These are phyloP conservation scores for Xestobium rufovillosum DNA, from an alignment of 2,888 invertebrate genomes.

Conservation along the genomic window DNA sequence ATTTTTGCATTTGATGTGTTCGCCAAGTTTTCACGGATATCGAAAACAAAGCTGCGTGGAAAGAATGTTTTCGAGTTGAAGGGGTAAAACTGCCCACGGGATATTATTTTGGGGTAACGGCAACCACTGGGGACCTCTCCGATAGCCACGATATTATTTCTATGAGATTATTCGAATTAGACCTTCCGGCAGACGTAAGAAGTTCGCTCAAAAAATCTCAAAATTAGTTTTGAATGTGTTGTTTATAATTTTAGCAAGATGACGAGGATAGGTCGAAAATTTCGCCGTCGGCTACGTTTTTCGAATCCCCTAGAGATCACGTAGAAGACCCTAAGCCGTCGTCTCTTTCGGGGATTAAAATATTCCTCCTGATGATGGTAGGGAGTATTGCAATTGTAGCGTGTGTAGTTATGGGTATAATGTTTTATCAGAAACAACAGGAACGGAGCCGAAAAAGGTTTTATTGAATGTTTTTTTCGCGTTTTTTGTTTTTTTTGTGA, in stretches of 20 bases:
- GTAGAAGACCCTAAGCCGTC: slow-evolving; percentile 80
- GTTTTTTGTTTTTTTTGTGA: neutral
- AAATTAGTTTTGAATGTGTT: slow-evolving; percentile 5
- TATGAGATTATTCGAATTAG: slow-evolving; percentile 87
- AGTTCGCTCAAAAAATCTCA: slow-evolving; percentile 5
- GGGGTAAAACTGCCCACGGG: slow-evolving; percentile 91
- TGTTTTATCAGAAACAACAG: slow-evolving; percentile 89
- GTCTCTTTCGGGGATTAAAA: slow-evolving; percentile 82
- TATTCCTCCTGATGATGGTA: slow-evolving; percentile 80
- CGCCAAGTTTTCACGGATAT: slow-evolving; percentile 79
- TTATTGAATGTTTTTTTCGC: slow-evolving; percentile 43
- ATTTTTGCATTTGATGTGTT: slow-evolving; percentile 24
- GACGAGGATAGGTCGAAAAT: slow-evolving; percentile 74
- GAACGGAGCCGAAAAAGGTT: slow-evolving; percentile 85
- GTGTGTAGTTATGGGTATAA: slow-evolving; percentile 78
- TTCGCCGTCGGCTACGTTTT: slow-evolving; percentile 79
- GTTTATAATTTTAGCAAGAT: slow-evolving; percentile 47
- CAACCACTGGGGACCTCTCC: slow-evolving; percentile 93
- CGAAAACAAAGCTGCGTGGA: slow-evolving; percentile 88
- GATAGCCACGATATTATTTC: slow-evolving; percentile 95
- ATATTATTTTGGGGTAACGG: slow-evolving; percentile 89
- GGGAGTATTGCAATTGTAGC: slow-evolving; percentile 77
- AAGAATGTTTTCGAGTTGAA: slow-evolving; percentile 82
- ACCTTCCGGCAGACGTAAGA: slow-evolving; percentile 60
- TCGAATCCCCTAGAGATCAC: slow-evolving; percentile 87